Evolutionary conservation across 2,113 vertebrate species (phyloP).

Genomic region (Macrotus californicus): DNA sequence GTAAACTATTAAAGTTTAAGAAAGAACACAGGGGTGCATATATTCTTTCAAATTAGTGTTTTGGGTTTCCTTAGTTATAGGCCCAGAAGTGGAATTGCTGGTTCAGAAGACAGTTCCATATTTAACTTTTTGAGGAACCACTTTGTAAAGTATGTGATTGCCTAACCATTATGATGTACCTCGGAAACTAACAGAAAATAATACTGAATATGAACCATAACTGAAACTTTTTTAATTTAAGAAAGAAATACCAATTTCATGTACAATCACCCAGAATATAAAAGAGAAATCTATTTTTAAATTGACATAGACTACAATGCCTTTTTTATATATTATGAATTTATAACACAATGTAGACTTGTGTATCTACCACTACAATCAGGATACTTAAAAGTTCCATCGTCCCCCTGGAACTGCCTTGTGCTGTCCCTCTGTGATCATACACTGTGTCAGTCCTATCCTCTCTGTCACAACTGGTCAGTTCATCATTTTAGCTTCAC

Average conservation of each 20-base stretch:
- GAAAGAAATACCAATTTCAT: not conserved
- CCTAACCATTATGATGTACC: not conserved
- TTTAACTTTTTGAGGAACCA: not conserved
- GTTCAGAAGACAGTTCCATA: not conserved
- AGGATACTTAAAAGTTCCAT: not conserved
- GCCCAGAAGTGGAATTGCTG: not conserved
- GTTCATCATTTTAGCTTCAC: not conserved
- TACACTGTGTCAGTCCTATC: not conserved
- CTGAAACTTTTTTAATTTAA: not conserved
- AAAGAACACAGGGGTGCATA: not conserved
- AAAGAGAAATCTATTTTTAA: not conserved
- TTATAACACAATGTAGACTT: not conserved
- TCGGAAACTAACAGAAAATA: not conserved
- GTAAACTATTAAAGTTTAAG: not conserved
- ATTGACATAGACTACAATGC: not conserved
- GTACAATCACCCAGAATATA: not conserved
- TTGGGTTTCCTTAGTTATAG: not conserved
- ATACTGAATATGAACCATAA: not conserved
- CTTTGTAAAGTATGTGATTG: not conserved
- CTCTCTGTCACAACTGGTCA: not conserved
- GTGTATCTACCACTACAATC: not conserved
- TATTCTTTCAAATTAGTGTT: not conserved
- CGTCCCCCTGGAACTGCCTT: not conserved
- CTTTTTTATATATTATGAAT: not conserved
- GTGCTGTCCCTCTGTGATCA: not conserved